Percentiles rank a stretch among this genome's conserved stretches.
These are phyloP conservation scores for Drosophila tripunctata DNA, from an alignment of 2,888 invertebrate genomes.

Conservation along the genomic window DNA sequence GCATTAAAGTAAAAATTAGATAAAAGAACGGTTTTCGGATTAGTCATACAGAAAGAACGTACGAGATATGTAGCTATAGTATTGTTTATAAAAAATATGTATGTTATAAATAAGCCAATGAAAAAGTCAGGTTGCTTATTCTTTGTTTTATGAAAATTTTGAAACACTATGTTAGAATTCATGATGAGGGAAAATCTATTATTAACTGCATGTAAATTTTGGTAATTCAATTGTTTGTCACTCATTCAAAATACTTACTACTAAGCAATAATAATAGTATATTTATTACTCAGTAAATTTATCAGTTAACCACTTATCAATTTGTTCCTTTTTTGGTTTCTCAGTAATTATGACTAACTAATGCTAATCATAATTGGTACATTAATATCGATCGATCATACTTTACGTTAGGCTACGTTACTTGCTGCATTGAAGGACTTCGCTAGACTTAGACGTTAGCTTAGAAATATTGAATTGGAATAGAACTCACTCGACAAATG, in stretches of 20 bases:
- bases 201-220: not conserved
- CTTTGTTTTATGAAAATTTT: not conserved
- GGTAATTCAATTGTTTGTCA: not conserved
- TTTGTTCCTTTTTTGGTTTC: not conserved
- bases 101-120: conserved; percentile 39
- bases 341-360: not conserved
- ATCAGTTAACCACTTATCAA: not conserved
- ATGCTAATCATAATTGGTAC: not conserved
- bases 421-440: not conserved
- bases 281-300: conserved; percentile 3
- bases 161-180: conserved; percentile 10
- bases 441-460: not conserved
- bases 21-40: conserved; percentile 41
- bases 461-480: not conserved
- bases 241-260: not conserved
- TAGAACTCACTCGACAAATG: conserved; percentile 94
- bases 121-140: not conserved
- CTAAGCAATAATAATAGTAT: not conserved
- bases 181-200: not conserved
- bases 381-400: too few species aligned
- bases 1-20: conserved; percentile 56
- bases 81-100: too few species aligned
- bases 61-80: too few species aligned
- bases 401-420: too few species aligned
- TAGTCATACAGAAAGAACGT: conserved; percentile 37